Conservation (phyloP, 2,113 vertebrate species). For the Chlorodrepanis virens region DNA sequence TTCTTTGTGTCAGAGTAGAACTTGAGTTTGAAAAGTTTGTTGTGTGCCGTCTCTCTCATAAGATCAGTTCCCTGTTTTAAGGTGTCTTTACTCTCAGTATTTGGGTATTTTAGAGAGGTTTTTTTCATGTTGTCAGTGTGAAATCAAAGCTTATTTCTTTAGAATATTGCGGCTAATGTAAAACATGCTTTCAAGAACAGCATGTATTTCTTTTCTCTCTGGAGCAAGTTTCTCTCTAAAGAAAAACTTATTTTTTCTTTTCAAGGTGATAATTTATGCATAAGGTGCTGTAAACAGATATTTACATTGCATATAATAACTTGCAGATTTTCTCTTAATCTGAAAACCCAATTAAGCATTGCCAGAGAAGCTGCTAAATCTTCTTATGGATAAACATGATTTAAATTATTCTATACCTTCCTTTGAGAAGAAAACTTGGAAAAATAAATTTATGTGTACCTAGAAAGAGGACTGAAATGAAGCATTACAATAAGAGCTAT, state of each 20-base stretch:
- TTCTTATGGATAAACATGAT: neutral
- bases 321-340: constrained; percentile 7
- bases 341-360: constrained; percentile 43
- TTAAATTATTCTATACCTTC: neutral
- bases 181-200: constrained; percentile 27
- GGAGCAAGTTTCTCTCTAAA: neutral
- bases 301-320: constrained; percentile 50
- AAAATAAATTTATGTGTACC: neutral
- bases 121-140: neutral
- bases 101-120: neutral
- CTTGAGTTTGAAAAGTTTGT: neutral
- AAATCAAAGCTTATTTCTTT: constrained; percentile 42
- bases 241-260: constrained; percentile 52
- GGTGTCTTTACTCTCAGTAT: neutral
- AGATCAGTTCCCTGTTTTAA: neutral
- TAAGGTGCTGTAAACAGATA: constrained; percentile 32
- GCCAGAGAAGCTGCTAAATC: constrained; percentile 4
- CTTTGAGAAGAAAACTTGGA: neutral
- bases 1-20: neutral
- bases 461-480: neutral
- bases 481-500: neutral
- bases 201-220: neutral
- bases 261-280: constrained; percentile 61
- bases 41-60: neutral
- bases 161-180: constrained; percentile 7